These are phyloP conservation scores for Acleris literana DNA, from an alignment of 2,888 invertebrate species.

Conservation along the genomic window DNA sequence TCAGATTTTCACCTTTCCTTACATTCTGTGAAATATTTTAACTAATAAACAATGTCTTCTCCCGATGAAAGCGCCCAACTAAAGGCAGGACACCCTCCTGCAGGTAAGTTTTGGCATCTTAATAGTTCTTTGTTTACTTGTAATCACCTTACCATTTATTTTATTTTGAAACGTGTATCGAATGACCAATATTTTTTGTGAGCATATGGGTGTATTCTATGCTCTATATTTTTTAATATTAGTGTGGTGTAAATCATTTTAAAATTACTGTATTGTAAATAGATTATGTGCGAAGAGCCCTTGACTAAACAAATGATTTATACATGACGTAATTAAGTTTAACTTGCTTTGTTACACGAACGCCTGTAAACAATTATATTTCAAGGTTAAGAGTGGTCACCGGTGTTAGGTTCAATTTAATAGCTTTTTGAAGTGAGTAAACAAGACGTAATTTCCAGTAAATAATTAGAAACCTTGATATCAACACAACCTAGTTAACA, in stretches of 20 bases:
- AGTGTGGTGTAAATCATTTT: not conserved
- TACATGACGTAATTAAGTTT: constrained; percentile 28
- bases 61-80: constrained; percentile 86
- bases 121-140: constrained; percentile 51
- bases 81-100: constrained; percentile 95
- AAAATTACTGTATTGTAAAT: not conserved
- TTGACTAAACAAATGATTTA: not conserved
- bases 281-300: not conserved
- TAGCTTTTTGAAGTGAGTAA: not conserved
- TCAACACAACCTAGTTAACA: too few species aligned
- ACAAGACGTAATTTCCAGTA: not conserved
- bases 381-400: constrained; percentile 54
- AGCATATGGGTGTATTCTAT: constrained; percentile 16
- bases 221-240: not conserved
- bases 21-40: constrained; percentile 39
- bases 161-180: constrained; percentile 28
- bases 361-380: constrained; percentile 57
- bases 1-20: constrained; percentile 46
- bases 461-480: too few species aligned
- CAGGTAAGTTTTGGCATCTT: constrained; percentile 85
- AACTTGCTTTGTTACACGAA: constrained; percentile 33
- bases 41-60: constrained; percentile 64
- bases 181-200: not conserved
- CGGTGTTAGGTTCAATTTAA: constrained; percentile 20
- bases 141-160: constrained; percentile 41